Base-by-base conservation (phyloP, 2,888 invertebrate species). In the Celastrina argiolus region DNA sequence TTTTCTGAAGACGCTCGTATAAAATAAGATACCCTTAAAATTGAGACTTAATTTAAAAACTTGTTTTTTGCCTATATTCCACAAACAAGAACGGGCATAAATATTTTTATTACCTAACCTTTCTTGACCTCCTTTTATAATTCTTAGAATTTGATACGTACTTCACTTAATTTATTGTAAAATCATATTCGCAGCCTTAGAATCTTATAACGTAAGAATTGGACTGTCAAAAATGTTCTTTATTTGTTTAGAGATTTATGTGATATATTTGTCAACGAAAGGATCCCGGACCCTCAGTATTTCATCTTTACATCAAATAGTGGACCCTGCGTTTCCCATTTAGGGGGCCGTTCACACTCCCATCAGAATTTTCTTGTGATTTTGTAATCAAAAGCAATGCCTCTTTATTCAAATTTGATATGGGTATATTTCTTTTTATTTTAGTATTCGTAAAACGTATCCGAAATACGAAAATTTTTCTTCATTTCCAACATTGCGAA, bases 221-320 rank as follows among this genome's bases (percentile, higher is more conserved):
- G 61, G 18, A 39, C 39, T 65, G n/a, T 45, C 67, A 59, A 67
- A 59, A 59, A 67, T 65, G 65, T 59, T 56, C 36, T 36, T 45
- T 66, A 63, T 68, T 63, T 66, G 63, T 64, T 65, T 56, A 36
- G 63, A 66, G 64, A 69, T 69, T 68, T 69, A 68, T 68, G 66
- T 6, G 64, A 56, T 61, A 64, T 63, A 45, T 68, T 63, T 63
- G 68, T 68, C 64, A 64, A 66, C 63, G 64, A 68, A 64, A 66
- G 64, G 65, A 69, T 69, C 69, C 64, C 56, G 66, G 64, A 69
- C 66, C 66, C 68, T 66, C 67, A 66, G 66, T 71, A 69, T 69
- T 64, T 68, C 70, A 71, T 66, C 56, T 65, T 63, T 61, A 59
- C 66, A 67, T 68, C 65, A 67, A 58, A 65, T 68, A 66, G 64